phyloP scores from a whole-genome alignment of 1,140 invertebrate genomes.

The Heliconius eleuchia region DNA sequence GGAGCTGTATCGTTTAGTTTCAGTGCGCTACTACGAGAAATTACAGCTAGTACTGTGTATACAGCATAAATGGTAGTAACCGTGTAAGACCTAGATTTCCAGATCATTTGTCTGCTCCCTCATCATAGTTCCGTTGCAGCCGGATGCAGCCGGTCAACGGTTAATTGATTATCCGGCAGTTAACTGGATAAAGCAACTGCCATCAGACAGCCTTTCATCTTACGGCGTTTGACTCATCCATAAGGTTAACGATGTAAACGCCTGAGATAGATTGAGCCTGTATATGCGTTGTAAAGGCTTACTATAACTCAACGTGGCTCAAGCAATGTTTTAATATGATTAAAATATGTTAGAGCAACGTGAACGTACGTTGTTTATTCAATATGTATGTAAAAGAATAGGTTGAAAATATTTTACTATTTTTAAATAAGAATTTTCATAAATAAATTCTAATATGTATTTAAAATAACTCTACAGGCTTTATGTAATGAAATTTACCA shows the following conservation, averaged over 20 bases:
- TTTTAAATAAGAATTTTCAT: too few species aligned
- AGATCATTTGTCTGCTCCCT: slow-evolving; percentile 60
- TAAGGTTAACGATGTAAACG: slow-evolving; percentile 39
- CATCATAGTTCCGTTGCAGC: slow-evolving; percentile 64
- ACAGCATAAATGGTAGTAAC: slow-evolving; percentile 39
- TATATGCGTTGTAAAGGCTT: slow-evolving; percentile 21
- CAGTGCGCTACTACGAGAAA: slow-evolving; percentile 26
- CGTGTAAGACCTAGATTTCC: slow-evolving; percentile 52
- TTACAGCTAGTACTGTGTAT: slow-evolving; percentile 34
- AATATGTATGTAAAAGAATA: neutral
- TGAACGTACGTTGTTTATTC: neutral
- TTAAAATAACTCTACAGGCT: neutral
- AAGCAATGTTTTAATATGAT: neutral
- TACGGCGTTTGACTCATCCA: slow-evolving; percentile 32
- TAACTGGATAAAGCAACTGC: slow-evolving; percentile 48
- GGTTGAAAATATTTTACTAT: too few species aligned
- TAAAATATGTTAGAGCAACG: neutral
- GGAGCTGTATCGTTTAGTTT: slow-evolving; percentile 22
- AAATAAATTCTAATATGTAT: neutral
- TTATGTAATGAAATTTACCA: too few species aligned
- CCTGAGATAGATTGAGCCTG: slow-evolving; percentile 20
- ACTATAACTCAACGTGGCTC: neutral
- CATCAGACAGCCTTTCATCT: slow-evolving; percentile 48
- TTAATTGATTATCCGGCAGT: slow-evolving; percentile 75
- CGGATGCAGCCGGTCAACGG: slow-evolving; percentile 69